These are phyloP conservation scores for Parnassius glacialis DNA, from an alignment of 2,888 invertebrate genomes.

Conservation along the genomic window DNA sequence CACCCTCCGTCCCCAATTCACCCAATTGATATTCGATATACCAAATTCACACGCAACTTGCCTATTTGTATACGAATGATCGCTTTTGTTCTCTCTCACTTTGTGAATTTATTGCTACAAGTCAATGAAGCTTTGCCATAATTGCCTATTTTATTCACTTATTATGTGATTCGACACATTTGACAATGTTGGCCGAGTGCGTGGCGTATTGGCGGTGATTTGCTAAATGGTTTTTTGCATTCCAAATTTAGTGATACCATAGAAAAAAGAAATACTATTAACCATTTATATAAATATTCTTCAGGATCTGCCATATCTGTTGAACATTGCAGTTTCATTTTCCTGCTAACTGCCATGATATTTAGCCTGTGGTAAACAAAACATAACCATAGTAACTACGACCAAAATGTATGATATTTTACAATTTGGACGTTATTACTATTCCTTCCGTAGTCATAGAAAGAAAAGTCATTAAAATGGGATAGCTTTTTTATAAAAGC, in stretches of 20 bases:
- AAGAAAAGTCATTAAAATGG: no score
- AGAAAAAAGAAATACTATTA: not conserved
- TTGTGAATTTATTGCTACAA: conserved; percentile 60
- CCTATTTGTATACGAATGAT: conserved; percentile 67
- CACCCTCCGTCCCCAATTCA: conserved; percentile 45
- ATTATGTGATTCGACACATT: conserved; percentile 12
- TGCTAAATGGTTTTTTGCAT: conserved; percentile 10
- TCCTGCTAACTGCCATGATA: no score
- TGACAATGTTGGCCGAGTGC: conserved; percentile 12
- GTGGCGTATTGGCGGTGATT: conserved; percentile 14
- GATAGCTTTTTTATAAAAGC: no score
- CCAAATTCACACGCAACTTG: conserved; percentile 70
- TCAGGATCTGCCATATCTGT: no score
- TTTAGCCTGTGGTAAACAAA: no score
- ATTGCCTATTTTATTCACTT: conserved; percentile 22
- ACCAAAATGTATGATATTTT: no score
- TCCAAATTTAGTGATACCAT: not conserved
- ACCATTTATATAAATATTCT: no score
- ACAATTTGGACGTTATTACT: no score
- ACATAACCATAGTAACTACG: no score
- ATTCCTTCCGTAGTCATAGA: no score
- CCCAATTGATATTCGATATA: conserved; percentile 77
- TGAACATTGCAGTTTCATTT: no score
- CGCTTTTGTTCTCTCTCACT: conserved; percentile 56
- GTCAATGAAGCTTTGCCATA: conserved; percentile 50